Base-by-base conservation (phyloP, 2,797 vertebrate species). In the Hypotaenidia philippensis region DNA sequence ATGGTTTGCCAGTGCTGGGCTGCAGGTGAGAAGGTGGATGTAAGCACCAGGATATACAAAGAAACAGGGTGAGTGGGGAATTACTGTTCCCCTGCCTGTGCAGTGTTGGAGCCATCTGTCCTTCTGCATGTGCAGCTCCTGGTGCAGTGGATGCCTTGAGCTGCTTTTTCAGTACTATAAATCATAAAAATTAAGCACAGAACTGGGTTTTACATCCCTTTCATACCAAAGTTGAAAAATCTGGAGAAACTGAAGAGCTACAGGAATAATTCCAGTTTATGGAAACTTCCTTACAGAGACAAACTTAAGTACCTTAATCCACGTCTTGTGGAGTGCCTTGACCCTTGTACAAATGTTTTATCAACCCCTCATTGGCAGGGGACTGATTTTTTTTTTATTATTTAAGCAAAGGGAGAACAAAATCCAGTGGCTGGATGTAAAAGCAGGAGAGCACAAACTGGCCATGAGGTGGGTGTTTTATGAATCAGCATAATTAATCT, bases 401-500 rank as follows among this genome's bases (percentile, higher is more conserved):
- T 36, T 36, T 36, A 65, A 72, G 26, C 45, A 65, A 47, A 88
- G 21, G 7, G 53, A 57, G 63, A 22, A 38, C 26, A 84, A 63
- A 70, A 71, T 52, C 57, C 22, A 32, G 22, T 4, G 14, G 11
- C 77, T 57, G 75, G 38, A 57, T 68, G 78, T 10, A 41, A 78
- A 82, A 65, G 25, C 1, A 6, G 63, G 36, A 32, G 74, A 87
- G 60, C 70, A 45, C 21, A 14, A 77, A 47, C 29, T 25, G 52
- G 32, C 59, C 3, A 0, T 4, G 44, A 75, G 56, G 75, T 26
- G 56, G 60, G 6, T 22, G 72, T 74, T 89, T 92, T 94, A 77
- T 95, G 94, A 96, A 95, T 93, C 89, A 74, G 89, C 92, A 74
- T 47, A 82, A 94, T 80, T 89, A 93, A 92, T 70, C 61, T 41